Evolutionary conservation across 2,888 invertebrate genomes (phyloP), one percentile per base, ranked within the genome.

Genomic region (Heliconius charithonia): DNA sequence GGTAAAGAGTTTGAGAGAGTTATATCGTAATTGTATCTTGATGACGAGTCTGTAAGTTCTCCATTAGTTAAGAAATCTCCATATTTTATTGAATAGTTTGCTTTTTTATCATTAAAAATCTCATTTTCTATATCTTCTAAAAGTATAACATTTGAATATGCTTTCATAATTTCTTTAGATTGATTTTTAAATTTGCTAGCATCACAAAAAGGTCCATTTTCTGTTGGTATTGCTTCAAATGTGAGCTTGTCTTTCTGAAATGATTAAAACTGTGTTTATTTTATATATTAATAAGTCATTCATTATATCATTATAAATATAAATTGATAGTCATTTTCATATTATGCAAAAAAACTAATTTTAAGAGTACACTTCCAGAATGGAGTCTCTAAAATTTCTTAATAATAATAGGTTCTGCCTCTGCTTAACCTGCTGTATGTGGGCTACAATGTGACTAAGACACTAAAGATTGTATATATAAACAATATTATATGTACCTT

Each of bases 211-310:
- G 93, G 93, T 45, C 94, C 94, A 88, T 91, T 91, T 85, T 95
- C 86, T 67, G 95, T 96, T 72, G 96, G 96, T 74, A 96, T 87
- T 66, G 96, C 96, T 85, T 92, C 90, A 86, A 93, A 93, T 73
- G 92, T 92, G 65, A 96, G 90, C 81, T 96, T 93, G 67, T 95
- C 95, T 89, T 92, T 95, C 92, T 95, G 92, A 80, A 92, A 93
- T 82, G 65, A 56, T 27, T 73, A 32, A 72, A 45, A 77, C 9
- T 7, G 19, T 41, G 13, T 71, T 45, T 13, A 56, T 71, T 71
- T 27, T 29, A 29, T 27, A 29, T n/a, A 51, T 71, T 19, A 29
- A 9, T 4, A 27, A 16, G 16, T 25, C 16, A n/a, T n/a, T n/a
- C 13, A 25, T 63, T 62, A 62, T 62, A 62, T 45, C 45, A 45